These are phyloP conservation scores for Microctonus hyperodae DNA, from an alignment of 2,888 invertebrate species.

Conservation along the genomic window DNA sequence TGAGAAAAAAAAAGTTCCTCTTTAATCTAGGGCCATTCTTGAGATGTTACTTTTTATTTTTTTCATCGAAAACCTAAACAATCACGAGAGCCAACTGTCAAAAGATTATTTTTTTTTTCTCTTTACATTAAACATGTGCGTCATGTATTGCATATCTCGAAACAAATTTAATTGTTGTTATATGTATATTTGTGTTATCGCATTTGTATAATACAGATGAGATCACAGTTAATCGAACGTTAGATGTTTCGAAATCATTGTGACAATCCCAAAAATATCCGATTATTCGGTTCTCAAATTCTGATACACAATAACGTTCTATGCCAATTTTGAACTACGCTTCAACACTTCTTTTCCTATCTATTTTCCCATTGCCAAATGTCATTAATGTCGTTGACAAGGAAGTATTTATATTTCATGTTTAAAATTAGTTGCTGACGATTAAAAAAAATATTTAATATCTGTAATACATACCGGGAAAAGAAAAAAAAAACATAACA, in stretches of 20 bases:
- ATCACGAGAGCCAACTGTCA: slow-evolving; percentile 15
- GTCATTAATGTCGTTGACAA: slow-evolving; percentile 11
- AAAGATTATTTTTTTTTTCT: background rate
- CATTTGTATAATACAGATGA: background rate
- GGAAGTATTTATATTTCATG: background rate
- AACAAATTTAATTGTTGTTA: background rate
- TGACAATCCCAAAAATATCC: background rate
- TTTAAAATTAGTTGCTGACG: background rate
- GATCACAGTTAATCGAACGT: background rate
- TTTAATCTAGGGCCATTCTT: slow-evolving; percentile 24
- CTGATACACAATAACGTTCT: background rate
- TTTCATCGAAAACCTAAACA: slow-evolving; percentile 5
- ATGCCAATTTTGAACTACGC: slow-evolving; percentile 1
- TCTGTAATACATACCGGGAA: background rate
- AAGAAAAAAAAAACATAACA: background rate
- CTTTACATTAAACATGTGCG: slow-evolving; percentile 23
- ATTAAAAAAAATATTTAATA: background rate
- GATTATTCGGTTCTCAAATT: background rate
- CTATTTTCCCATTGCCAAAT: slow-evolving; percentile 18
- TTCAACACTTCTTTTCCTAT: background rate
- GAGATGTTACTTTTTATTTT: slow-evolving; percentile 22
- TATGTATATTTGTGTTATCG: background rate
- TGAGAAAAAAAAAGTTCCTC: slow-evolving; percentile 40
- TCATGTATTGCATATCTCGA: background rate
- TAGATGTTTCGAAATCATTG: background rate